These are phyloP conservation scores for Prosopocoilus inquinatus DNA, from an alignment of 2,888 invertebrate genomes.

Conservation along the genomic window DNA sequence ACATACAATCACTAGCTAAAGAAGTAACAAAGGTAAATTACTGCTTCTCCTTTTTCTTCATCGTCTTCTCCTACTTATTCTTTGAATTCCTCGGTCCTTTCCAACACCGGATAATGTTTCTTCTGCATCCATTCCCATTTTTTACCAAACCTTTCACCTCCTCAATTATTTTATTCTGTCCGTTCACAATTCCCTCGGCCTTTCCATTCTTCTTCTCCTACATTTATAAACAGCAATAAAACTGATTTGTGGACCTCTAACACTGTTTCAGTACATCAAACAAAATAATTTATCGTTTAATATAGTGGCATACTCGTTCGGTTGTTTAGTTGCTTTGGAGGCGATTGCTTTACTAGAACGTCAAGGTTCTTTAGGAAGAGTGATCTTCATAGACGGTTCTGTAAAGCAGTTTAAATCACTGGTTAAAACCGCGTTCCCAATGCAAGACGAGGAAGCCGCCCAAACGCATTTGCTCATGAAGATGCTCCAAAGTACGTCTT, in stretches of 20 bases:
- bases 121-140: too few relatives aligned
- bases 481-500: neutral
- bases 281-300: slow-evolving; percentile 54
- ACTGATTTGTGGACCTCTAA: neutral
- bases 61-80: too few relatives aligned
- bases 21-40: too few relatives aligned
- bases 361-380: slow-evolving; percentile 57
- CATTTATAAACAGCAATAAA: too few relatives aligned
- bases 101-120: too few relatives aligned
- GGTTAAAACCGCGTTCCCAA: slow-evolving; percentile 49
- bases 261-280: neutral
- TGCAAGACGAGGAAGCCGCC: slow-evolving; percentile 51
- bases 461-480: slow-evolving; percentile 54
- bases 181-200: too few relatives aligned
- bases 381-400: slow-evolving; percentile 76
- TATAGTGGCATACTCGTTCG: slow-evolving; percentile 84
- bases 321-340: slow-evolving; percentile 72
- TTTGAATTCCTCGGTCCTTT: too few relatives aligned
- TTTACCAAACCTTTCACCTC: too few relatives aligned
- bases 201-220: too few relatives aligned
- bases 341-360: slow-evolving; percentile 68
- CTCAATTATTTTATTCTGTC: too few relatives aligned
- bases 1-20: neutral
- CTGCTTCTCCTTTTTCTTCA: too few relatives aligned
- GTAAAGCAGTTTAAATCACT: slow-evolving; percentile 62